Evolutionary conservation across 2,888 invertebrate species (phyloP), one percentile per base, ranked within the genome.

Genomic region (Agrotis ipsilon): DNA sequence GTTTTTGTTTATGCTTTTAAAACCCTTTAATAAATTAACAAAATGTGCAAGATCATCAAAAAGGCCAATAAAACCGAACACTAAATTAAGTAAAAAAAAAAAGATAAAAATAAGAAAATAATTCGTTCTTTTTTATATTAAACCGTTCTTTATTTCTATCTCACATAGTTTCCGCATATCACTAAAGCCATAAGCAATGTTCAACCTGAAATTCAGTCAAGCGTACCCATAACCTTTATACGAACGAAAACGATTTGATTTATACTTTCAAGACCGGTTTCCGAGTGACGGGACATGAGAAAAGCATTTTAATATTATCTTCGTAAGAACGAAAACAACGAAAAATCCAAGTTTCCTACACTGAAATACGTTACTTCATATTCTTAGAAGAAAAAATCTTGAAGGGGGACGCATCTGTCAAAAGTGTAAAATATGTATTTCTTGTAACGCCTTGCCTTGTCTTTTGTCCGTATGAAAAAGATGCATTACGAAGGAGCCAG

Each of bases 371-470:
- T 92, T 91, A 91, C 93, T 93, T 92, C 93, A 94, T 94, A 94
- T 94, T 93, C 91, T 82, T 83, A 84, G 84, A 74, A 88, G 90
- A 88, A 96, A 96, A 96, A 96, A 96, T 96, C 94, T 93, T 93
- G 89, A 86, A 89, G 90, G 90, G 92, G 90, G 94, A 94, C 94
- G 91, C 93, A 94, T 94, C 92, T 95, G 95, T 95, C 96, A 95
- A 94, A 96, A 95, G 90, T 94, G 90, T 95, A 94, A 96, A 95
- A 94, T 94, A 95, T 94, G 93, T 94, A 94, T 95, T 93, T 92
- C 93, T 93, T 92, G 93, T 93, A 92, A 90, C 87, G 86, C 85
- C 82, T 86, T 86, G 81, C 83, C 84, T 73, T 86, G 88, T 87
- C 86, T 86, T 82, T 87, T 85, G 83, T 82, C 80, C 87, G 87